Base-by-base conservation (phyloP, 2,888 invertebrate species). In the Argynnis bischoffii region DNA sequence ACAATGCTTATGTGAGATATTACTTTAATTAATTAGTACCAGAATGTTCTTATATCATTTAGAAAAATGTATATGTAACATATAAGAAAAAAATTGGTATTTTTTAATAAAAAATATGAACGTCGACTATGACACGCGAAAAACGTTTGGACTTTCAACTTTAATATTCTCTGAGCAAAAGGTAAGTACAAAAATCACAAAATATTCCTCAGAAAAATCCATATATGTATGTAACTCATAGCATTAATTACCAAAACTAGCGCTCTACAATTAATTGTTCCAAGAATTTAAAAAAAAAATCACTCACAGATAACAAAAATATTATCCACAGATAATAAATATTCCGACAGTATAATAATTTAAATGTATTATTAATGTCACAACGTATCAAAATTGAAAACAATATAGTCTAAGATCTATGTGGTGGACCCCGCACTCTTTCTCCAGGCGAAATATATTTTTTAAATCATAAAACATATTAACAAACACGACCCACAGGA, bases 131-230 rank as follows among this genome's bases (percentile, higher is more conserved):
- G 35, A 41, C 35, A 41, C 8, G 11, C 8, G 11, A 41, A 26
- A 26, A 26, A 26, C 26, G 26, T 26, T 26, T 26, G 26, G 26
- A 16, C 16, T 63, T 64, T 53, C 57, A 69, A 65, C 47, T 72
- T 55, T 21, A 55, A 60, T 26, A 56, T 64, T 63, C 61, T 53
- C 79, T 83, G 81, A 86, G 81, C 83, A 85, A 84, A 73, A 77
- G 79, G 85, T 90, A 89, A 89, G 90, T 90, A 90, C 88, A 85
- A 83, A 78, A 86, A 89, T 88, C 87, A 89, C 88, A 85, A 83
- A 84, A 77, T 48, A 59, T 56, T 51, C 26, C 13, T 15, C 6
- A 64, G 15, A 48, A 63, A 63, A 63, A 63, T 57, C 55, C 6
- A 59, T 59, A 6, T 15, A 47, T 57, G 47, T 21, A 59, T 16